Conservation (phyloP, 1,140 invertebrate species). For the Lutraria rhynchaena region DNA sequence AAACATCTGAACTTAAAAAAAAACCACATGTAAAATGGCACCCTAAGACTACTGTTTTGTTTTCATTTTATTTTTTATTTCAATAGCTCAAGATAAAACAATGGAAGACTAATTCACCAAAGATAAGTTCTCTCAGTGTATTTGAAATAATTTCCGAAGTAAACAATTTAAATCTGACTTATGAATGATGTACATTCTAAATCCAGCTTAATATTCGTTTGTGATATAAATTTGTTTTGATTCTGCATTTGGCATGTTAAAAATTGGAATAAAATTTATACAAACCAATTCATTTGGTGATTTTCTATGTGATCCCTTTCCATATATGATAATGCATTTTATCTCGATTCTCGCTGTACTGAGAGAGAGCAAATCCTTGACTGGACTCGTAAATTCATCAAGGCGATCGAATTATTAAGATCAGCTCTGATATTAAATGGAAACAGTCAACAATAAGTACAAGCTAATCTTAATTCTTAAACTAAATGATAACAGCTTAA, state of each 20-base stretch:
- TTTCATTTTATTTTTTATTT: too few species aligned
- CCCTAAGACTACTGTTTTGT: too few species aligned
- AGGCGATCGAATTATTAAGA: slow-evolving; percentile 68
- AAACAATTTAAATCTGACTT: too few species aligned
- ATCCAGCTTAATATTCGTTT: too few species aligned
- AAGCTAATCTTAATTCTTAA: slow-evolving; percentile 13
- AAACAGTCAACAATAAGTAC: slow-evolving; percentile 72
- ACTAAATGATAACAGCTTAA: not conserved
- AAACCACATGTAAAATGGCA: too few species aligned
- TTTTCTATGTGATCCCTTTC: slow-evolving; percentile 45
- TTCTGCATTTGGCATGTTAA: not conserved
- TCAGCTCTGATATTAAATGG: slow-evolving; percentile 76
- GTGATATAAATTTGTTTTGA: too few species aligned
- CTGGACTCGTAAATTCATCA: slow-evolving; percentile 64
- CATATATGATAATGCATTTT: slow-evolving; percentile 51
- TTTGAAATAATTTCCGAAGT: too few species aligned
- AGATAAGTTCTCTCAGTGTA: too few species aligned
- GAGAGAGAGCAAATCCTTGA: slow-evolving; percentile 62
- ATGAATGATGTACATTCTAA: too few species aligned
- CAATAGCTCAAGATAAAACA: too few species aligned
- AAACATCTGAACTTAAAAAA: too few species aligned
- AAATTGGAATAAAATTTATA: slow-evolving; percentile 42
- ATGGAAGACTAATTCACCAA: too few species aligned
- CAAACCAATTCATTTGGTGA: slow-evolving; percentile 46
- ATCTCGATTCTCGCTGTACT: slow-evolving; percentile 56